Percentiles rank a stretch among this genome's conserved stretches.
Conservation (phyloP, 2,888 invertebrate species). For the Hecatera dysodea region DNA sequence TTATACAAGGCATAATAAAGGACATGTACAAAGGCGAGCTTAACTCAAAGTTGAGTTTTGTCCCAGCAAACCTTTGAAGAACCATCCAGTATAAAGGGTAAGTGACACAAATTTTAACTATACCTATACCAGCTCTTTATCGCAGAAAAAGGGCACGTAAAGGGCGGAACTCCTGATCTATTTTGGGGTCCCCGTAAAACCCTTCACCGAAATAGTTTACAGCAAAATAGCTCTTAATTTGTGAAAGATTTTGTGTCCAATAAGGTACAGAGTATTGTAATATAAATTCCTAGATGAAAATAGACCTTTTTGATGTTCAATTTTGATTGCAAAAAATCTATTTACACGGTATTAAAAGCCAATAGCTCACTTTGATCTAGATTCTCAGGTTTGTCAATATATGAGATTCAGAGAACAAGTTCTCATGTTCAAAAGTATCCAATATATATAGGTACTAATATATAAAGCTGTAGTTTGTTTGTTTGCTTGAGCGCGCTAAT, state of each 20-base stretch:
- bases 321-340: not conserved
- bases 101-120: not conserved
- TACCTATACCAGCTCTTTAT: not conserved
- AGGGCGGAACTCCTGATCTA: constrained; percentile 21
- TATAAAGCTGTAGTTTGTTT: too few relatives aligned
- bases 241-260: not conserved
- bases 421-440: too few relatives aligned
- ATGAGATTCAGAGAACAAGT: not conserved
- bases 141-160: not conserved
- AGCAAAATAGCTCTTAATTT: constrained; percentile 19
- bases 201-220: constrained; percentile 23
- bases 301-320: not conserved
- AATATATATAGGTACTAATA: too few relatives aligned
- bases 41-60: too few relatives aligned
- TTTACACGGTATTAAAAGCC: not conserved
- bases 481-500: too few relatives aligned
- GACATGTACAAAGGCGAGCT: too few relatives aligned
- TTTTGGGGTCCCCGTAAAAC: constrained; percentile 7
- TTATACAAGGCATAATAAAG: too few relatives aligned
- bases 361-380: not conserved
- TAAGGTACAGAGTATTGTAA: constrained; percentile 3
- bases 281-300: constrained; percentile 2
- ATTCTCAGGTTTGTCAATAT: not conserved
- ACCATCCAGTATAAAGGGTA: not conserved
- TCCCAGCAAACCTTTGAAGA: too few relatives aligned